Evolutionary conservation across 2,113 vertebrate genomes (phyloP), one percentile per base, ranked within the genome.

Genomic region (Desmodus rotundus): DNA sequence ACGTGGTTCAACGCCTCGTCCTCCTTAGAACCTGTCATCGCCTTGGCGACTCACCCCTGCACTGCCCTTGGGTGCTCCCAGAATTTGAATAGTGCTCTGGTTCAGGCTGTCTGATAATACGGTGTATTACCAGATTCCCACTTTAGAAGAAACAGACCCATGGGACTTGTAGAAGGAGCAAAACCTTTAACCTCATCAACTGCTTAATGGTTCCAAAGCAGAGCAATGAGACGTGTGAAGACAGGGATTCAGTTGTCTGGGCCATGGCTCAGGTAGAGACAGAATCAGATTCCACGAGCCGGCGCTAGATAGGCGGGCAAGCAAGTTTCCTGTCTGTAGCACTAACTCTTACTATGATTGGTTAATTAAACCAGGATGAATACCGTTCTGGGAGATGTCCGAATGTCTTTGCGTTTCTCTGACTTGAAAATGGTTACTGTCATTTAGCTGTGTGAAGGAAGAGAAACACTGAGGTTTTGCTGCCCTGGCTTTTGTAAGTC

Each of bases 281-380:
- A 77, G 41, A 92, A 96, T 95, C 94, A 70, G 94, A 97, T 95
- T 36, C 58, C 31, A 89, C 12, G 73, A 78, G 81, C 36, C 96
- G 84, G 90, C 47, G 41, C 0, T 78, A 84, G 81, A 91, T 96
- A 97, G 97, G 47, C n/a, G 52, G 96, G 54, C 6, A 77, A 91
- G 81, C 96, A 56, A 93, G 58, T 97, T 95, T 97, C 94, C 63
- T 96, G 95, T 93, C 88, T 94, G 11, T 19, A 96, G 72, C 76
- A 81, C 38, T 13, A 92, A 63, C 97, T 83, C 68, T 91, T 89
- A 83, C 93, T 81, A 36, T 70, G 91, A 96, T 36, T 67, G 72
- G 50, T 77, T 97, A 95, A 97, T 97, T 97, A 97, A 98, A 97
- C 74, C 81, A 45, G 87, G 58, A 96, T 63, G 89, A 94, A 97